Conservation (phyloP, 2,888 invertebrate genomes). For the Imbricaverruca yamaguchii region DNA sequence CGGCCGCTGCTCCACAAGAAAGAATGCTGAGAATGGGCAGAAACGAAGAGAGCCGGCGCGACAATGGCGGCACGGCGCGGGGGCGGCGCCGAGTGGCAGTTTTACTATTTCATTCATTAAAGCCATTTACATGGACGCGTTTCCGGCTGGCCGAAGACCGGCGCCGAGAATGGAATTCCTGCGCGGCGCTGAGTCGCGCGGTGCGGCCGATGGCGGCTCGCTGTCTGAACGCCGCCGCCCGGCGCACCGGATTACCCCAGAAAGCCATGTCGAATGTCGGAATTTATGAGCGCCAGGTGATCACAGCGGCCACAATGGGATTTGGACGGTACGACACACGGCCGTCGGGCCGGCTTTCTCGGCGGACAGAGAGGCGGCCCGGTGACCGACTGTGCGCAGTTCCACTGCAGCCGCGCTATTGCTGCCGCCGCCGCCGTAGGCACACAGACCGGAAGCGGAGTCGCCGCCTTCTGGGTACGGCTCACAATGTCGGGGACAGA, state of each 20-base stretch:
- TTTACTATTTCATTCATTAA: slow-evolving; percentile 22
- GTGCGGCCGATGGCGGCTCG: neutral
- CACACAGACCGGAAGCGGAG: no score
- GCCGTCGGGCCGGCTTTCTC: neutral
- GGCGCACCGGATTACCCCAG: neutral
- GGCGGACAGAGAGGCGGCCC: neutral
- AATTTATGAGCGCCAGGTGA: neutral
- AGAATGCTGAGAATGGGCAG: slow-evolving; percentile 12
- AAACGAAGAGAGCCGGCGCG: neutral
- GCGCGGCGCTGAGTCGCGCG: no score
- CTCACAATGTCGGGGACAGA: no score
- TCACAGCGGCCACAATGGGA: neutral
- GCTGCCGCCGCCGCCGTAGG: no score
- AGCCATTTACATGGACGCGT: slow-evolving; percentile 4
- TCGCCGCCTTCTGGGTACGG: no score
- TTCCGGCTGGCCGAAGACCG: neutral
- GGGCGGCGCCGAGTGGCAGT: neutral
- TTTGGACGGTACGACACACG: neutral
- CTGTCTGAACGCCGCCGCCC: neutral
- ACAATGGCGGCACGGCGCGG: slow-evolving; percentile 6
- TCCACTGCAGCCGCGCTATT: no score
- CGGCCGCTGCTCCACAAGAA: neutral
- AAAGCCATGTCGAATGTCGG: neutral
- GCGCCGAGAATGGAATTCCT: neutral
- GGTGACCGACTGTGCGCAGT: neutral